Evolutionary conservation across 2,888 invertebrate species (phyloP), one percentile per base, ranked within the genome.

Genomic region (Euzophera pinguis): DNA sequence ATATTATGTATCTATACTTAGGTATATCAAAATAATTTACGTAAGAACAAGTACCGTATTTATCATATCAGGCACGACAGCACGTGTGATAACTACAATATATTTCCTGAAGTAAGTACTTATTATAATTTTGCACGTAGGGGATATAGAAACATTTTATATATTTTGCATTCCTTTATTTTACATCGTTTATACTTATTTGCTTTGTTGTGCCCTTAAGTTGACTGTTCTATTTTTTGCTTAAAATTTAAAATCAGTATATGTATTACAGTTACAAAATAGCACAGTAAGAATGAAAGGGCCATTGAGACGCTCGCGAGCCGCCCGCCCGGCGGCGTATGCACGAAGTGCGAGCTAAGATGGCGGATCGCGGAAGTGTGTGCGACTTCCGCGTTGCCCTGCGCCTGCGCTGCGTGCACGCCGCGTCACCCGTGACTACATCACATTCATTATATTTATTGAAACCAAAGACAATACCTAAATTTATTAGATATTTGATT

Each of bases 291-390:
- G 7, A 32, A 39, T 16, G 16, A 14, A 39, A 39, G 39, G 39
- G 39, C 39, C 16, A 12, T 8, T 39, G 29, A 3, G 22, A 22
- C 22, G 4, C 8, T 1, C 17, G 22, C 41, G 10, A 5, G 14
- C 12, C 8, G 7, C 5, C 42, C 45, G 45, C 45, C 32, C 45
- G 45, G 16, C 62, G 81, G 78, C 81, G 84, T 84, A 84, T 83
- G 3, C 72, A 75, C 73, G 75, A 77, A 75, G 80, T 78, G 79
- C 76, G 71, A 73, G 76, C 71, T 81, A 88, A 89, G 86, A 89
- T 88, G 89, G 88, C 86, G 88, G 85, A 75, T 85, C 83, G 88
- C 88, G 89, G 88, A 90, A 88, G 84, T 87, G 78, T 72, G 74
- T 75, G 66, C 69, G 78, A 84, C 85, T 88, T 88, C 87, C 88